These are phyloP conservation scores for Diogma glabrata DNA, from an alignment of 2,888 invertebrate genomes.

Conservation along the genomic window DNA sequence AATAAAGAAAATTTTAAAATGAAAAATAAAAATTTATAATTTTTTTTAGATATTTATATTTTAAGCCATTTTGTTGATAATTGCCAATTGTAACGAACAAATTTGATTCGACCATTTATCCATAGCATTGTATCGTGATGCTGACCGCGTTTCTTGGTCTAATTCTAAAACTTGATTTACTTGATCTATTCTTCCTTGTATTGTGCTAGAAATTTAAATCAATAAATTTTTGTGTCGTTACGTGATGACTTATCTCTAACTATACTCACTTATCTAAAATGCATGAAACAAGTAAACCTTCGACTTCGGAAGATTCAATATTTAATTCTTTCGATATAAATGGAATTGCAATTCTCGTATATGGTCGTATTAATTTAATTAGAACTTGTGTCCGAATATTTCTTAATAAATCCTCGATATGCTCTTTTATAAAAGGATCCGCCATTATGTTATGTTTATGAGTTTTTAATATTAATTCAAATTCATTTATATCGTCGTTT, in stretches of 20 bases:
- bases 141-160: conserved; percentile 65
- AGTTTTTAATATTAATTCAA: conserved; percentile 89
- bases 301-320: conserved; percentile 89
- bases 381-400: conserved; percentile 97
- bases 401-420: conserved; percentile 91
- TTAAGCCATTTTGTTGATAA: conserved; percentile 88
- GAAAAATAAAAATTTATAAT: not conserved
- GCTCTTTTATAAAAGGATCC: conserved; percentile 97
- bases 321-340: conserved; percentile 93
- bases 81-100: conserved; percentile 73
- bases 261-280: conserved; percentile 86
- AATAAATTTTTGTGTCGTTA: not conserved
- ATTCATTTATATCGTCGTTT: conserved; percentile 96
- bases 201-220: conserved; percentile 47
- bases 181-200: conserved; percentile 82
- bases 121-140: conserved; percentile 80
- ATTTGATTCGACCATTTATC: conserved; percentile 95
- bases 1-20: not conserved
- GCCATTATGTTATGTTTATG: conserved; percentile 97
- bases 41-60: too few species aligned
- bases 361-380: conserved; percentile 93
- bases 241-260: not conserved
- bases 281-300: conserved; percentile 91
- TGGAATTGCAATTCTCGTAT: conserved; percentile 94
- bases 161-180: conserved; percentile 88